A percentile compares a stretch with the other conserved stretches of the same genome.
Evolutionary conservation across 1,140 invertebrate species (phyloP).

Genomic region (Bombus vancouverensis): DNA sequence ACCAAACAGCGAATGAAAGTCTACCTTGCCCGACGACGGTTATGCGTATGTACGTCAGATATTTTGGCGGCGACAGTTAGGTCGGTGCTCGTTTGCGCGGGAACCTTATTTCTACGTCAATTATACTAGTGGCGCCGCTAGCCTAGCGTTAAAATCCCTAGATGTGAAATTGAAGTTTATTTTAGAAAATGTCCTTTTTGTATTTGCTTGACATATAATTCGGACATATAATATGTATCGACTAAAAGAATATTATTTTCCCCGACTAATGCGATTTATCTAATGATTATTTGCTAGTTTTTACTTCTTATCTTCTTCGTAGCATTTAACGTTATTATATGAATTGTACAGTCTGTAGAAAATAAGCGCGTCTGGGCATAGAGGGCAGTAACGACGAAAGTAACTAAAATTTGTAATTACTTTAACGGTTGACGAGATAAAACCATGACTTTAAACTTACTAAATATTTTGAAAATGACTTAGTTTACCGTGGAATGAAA

Average conservation of each 20-base stretch:
- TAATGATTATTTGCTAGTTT: too few species aligned
- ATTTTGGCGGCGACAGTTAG: slow-evolving; percentile 67
- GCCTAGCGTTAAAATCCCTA: slow-evolving; percentile 12
- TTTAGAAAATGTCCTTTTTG: not conserved
- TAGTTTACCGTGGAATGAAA: not conserved
- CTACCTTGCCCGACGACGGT: slow-evolving; percentile 40
- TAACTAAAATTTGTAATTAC: not conserved
- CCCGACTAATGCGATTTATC: too few species aligned
- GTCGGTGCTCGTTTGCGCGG: slow-evolving; percentile 67
- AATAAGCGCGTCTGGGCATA: not conserved
- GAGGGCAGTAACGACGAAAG: not conserved
- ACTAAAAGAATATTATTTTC: not conserved
- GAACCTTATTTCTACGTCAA: slow-evolving; percentile 39
- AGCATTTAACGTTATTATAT: not conserved
- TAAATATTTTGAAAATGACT: not conserved
- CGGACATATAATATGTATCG: not conserved
- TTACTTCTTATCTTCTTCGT: too few species aligned
- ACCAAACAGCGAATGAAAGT: slow-evolving; percentile 61
- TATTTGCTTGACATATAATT: not conserved
- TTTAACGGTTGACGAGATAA: not conserved
- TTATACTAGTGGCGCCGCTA: slow-evolving; percentile 17
- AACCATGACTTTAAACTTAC: not conserved
- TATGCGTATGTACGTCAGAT: slow-evolving; percentile 63
- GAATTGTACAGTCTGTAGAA: not conserved
- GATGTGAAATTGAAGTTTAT: not conserved